Evolutionary conservation across 2,888 invertebrate species (phyloP).

Genomic region (Amiota mariae): DNA sequence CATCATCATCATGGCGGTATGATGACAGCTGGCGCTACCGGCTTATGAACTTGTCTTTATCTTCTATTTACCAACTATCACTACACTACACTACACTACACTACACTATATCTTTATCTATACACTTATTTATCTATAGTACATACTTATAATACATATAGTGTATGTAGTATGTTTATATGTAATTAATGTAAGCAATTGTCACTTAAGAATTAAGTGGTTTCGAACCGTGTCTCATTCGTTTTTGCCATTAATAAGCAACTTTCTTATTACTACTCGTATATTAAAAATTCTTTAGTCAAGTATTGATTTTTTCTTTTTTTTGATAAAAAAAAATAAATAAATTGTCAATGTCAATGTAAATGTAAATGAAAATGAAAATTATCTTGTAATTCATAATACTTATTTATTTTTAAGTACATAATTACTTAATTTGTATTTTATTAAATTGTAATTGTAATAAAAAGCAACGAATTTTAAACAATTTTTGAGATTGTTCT

Average conservation of each 20-base stretch:
- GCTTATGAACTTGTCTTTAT: constrained; percentile 66
- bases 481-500: constrained; percentile 54
- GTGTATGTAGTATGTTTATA: neutral
- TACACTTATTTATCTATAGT: too few relatives aligned
- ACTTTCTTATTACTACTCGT: neutral
- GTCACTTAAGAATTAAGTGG: constrained; percentile 33
- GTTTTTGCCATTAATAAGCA: constrained; percentile 32
- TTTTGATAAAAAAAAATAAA: neutral
- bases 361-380: too few relatives aligned
- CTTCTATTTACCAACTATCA: too few relatives aligned
- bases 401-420: constrained; percentile 32
- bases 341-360: neutral
- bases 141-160: too few relatives aligned
- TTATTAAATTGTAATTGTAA: neutral
- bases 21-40: constrained; percentile 72
- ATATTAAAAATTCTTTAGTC: neutral
- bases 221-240: constrained; percentile 42
- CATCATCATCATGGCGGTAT: constrained; percentile 71
- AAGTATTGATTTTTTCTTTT: constrained; percentile 3
- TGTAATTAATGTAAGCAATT: constrained; percentile 11
- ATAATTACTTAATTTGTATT: constrained; percentile 34
- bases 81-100: too few relatives aligned
- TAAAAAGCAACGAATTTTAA: constrained; percentile 53
- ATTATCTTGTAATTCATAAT: neutral
- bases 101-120: too few relatives aligned